Base-by-base conservation (phyloP, 2,113 vertebrate species). In the Glareola pratincola region DNA sequence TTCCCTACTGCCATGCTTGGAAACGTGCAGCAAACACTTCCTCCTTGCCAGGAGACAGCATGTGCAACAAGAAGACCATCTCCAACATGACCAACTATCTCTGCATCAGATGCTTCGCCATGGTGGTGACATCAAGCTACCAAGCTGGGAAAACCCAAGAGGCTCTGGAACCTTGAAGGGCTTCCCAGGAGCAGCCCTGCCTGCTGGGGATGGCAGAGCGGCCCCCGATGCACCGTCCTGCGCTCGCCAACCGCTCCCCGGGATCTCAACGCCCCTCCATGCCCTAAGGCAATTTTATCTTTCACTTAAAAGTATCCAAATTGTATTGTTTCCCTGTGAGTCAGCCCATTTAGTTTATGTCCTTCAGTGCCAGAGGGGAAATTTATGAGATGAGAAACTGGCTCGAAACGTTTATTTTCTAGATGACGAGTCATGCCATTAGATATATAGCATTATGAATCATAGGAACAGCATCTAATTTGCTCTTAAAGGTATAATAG, bases 401-500 rank as follows among this genome's bases (percentile, higher is more conserved):
- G 96, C 95, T 95, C 68, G 59, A 94, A 97, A 96, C 84, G 81
- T 80, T 95, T 96, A 95, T 96, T 97, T 98, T 95, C 94, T 96
- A 93, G 85, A 92, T 94, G 94, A 97, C 86, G 93, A 98, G 96
- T 97, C 90, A 95, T 93, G 67, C 87, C 92, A 96, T 94, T 98
- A 98, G 96, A 97, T 98, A 98, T 98, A 97, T 94, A 97, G 97
- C 91, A 97, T 98, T 98, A 98, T 98, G 98, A 98, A 98, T 98
- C 98, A 98, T 96, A 98, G 96, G 88, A 98, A 98, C 88, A 97
- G 97, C 96, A 98, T 94, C 94, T 98, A 98, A 98, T 98, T 98
- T 98, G 98, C 98, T 98, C 96, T 97, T 98, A 98, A 97, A 98
- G 98, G 98, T 98, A 98, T 97, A 97, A 98, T 96, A 98, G 98